Evolutionary conservation across 2,888 invertebrate species (phyloP).

Genomic region (Melinopterus prodromus): DNA sequence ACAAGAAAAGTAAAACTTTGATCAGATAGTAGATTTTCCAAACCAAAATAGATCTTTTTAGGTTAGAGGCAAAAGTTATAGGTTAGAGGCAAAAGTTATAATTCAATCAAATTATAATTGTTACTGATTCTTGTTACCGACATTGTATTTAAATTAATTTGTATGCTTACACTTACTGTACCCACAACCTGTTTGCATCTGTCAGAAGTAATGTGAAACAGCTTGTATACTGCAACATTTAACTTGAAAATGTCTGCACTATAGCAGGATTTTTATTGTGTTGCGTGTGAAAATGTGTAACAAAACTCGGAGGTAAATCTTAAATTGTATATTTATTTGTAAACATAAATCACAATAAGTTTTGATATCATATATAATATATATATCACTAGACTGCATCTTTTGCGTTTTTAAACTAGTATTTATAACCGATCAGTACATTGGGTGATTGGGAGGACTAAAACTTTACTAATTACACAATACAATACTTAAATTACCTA

Average conservation of each 20-base stretch:
- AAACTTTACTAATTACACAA: background rate
- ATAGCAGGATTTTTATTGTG: background rate
- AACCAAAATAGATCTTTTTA: no score
- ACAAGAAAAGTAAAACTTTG: no score
- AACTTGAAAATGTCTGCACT: background rate
- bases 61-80: no score
- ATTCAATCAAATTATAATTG: no score
- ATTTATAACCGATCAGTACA: conserved; percentile 4
- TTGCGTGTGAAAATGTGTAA: background rate
- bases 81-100: no score
- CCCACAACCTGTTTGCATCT: no score
- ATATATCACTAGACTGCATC: background rate
- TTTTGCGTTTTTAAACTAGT: background rate
- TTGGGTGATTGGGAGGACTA: background rate
- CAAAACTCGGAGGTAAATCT: background rate
- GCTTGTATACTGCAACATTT: background rate
- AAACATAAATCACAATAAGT: background rate
- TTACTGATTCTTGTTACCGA: no score
- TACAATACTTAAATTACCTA: conserved; percentile 4
- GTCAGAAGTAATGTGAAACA: no score
- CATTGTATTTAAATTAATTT: no score
- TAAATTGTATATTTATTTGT: conserved; percentile 4
- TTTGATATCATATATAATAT: conserved; percentile 4
- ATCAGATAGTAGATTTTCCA: no score
- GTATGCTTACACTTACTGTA: no score